Conservation (phyloP, 1,140 invertebrate species). For the Drosophila pachea region DNA sequence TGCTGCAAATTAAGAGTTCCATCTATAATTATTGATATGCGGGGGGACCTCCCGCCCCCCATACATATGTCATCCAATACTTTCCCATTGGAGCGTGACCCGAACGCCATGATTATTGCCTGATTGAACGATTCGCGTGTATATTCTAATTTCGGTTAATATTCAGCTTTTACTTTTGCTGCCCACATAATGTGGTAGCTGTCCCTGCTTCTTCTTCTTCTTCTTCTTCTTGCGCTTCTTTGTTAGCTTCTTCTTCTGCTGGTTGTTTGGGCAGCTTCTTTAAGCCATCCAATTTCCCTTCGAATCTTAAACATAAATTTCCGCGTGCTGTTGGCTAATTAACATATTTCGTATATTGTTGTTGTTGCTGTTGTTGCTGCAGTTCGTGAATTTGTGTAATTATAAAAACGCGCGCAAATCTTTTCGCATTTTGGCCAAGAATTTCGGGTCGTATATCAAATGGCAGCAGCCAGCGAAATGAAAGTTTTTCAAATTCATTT, state of each 20-base stretch:
- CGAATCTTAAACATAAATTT: conserved; percentile 36
- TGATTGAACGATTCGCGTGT: conserved; percentile 1
- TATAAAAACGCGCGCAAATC: conserved; percentile 28
- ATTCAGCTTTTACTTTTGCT: conserved; percentile 42
- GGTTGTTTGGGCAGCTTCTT: background rate
- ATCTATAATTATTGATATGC: background rate
- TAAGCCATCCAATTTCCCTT: conserved; percentile 41
- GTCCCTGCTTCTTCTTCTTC: background rate
- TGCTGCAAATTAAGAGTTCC: background rate
- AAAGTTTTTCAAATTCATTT: conserved; percentile 38
- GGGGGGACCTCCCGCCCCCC: background rate
- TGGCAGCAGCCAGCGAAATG: conserved; percentile 26
- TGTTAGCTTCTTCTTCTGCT: no score
- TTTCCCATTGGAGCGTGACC: conserved; percentile 11
- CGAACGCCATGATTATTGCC: conserved; percentile 27
- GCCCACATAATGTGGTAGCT: conserved; percentile 11
- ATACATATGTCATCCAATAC: conserved; percentile 9
- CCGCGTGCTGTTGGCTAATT: conserved; percentile 40
- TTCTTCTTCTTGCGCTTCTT: background rate
- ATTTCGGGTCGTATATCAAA: conserved; percentile 24
- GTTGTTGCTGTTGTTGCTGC: conserved; percentile 8
- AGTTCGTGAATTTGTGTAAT: conserved; percentile 45
- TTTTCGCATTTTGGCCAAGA: conserved; percentile 43
- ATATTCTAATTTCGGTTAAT: conserved; percentile 32
- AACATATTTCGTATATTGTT: conserved; percentile 36